Percentiles rank a stretch among this genome's conserved stretches.
Conservation (phyloP, 1,140 invertebrate species). For the Pararge aegeria region DNA sequence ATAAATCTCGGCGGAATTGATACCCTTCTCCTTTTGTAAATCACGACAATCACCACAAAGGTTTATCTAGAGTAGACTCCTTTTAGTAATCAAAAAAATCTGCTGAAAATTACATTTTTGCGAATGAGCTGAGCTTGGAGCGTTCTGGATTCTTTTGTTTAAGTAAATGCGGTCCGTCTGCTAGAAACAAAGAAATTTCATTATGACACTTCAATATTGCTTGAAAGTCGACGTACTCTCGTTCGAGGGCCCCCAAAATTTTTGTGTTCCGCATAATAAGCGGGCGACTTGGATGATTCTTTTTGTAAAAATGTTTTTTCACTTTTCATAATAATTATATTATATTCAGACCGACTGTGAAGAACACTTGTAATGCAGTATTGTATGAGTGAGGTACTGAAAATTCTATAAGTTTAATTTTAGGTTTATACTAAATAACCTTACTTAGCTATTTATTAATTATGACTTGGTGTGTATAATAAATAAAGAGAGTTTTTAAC, state of each 20-base stretch:
- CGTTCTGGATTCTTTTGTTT: neutral
- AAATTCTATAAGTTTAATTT: neutral
- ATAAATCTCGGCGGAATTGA: too few relatives aligned
- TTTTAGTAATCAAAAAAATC: neutral
- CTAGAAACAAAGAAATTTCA: neutral
- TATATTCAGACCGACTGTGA: neutral
- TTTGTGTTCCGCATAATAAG: conserved; percentile 1
- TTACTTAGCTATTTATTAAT: too few relatives aligned
- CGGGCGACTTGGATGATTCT: neutral
- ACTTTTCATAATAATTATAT: neutral
- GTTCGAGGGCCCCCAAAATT: neutral
- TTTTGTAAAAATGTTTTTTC: conserved; percentile 10
- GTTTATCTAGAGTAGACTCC: neutral
- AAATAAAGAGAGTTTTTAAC: too few relatives aligned
- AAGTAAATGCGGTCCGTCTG: neutral
- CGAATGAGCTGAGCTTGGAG: neutral
- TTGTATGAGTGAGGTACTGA: neutral
- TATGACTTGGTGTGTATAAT: too few relatives aligned
- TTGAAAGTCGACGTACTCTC: neutral
- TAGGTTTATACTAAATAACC: too few relatives aligned
- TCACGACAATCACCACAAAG: too few relatives aligned
- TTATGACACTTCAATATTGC: conserved; percentile 3
- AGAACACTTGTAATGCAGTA: neutral
- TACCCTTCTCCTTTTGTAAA: too few relatives aligned
- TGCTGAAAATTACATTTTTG: neutral